Percentiles rank a stretch among this genome's conserved stretches.
phyloP scores from a whole-genome alignment of 1,140 invertebrate species.

The Scaptodrosophila lebanonensis region DNA sequence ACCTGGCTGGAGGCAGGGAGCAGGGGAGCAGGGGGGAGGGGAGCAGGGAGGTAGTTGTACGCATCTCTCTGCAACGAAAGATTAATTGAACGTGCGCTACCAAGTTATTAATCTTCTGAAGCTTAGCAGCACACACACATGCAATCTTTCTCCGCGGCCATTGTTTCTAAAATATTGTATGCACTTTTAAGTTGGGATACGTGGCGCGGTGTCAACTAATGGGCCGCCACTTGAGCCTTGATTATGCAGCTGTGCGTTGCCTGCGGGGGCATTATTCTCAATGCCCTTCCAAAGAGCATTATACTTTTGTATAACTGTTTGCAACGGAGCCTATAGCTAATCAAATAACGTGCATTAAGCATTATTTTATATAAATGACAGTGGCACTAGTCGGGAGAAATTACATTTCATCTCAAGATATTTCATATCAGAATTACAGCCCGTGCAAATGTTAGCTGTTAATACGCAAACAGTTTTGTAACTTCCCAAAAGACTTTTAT shows the following conservation, averaged over 20 bases:
- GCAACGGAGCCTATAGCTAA: too few relatives aligned
- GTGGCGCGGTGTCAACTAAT: slow-evolving; percentile 60
- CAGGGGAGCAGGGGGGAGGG: slow-evolving; percentile 12
- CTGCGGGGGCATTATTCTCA: slow-evolving; percentile 32
- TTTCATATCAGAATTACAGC: too few relatives aligned
- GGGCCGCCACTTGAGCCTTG: slow-evolving; percentile 65
- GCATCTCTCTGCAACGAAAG: slow-evolving; percentile 45
- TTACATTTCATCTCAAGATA: too few relatives aligned
- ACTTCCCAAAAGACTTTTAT: too few relatives aligned
- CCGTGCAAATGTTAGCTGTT: too few relatives aligned
- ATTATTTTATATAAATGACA: too few relatives aligned
- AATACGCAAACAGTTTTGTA: too few relatives aligned
- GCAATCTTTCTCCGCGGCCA: slow-evolving; percentile 26
- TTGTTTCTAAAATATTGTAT: slow-evolving; percentile 72
- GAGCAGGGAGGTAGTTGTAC: neutral
- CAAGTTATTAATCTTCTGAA: slow-evolving; percentile 70
- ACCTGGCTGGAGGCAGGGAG: slow-evolving; percentile 7
- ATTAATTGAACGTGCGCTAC: slow-evolving; percentile 72
- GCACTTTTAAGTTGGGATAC: slow-evolving; percentile 23
- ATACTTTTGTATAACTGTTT: neutral
- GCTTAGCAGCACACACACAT: slow-evolving; percentile 53
- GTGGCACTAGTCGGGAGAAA: too few relatives aligned
- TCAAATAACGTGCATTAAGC: too few relatives aligned
- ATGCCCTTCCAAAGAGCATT: neutral
- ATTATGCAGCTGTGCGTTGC: slow-evolving; percentile 26